Evolutionary conservation across 2,113 vertebrate species (phyloP), one percentile per base, ranked within the genome.

Genomic region (Chaenocephalus aceratus): DNA sequence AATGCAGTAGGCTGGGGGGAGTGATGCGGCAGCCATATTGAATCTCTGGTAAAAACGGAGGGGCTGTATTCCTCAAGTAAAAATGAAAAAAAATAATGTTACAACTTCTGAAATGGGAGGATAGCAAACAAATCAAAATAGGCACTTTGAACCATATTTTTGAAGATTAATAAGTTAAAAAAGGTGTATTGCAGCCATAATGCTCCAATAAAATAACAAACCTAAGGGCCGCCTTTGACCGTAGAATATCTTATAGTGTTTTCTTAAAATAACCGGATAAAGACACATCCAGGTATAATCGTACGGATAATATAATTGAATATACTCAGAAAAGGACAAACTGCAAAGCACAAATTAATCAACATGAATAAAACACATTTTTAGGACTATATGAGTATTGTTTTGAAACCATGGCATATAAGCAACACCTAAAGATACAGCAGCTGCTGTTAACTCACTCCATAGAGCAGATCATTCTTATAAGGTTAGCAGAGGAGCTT

Each of bases 1-100:
- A 94, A 93, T 92, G 88, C 86, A 87, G 76, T n/a, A 57, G 80
- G 75, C 69, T 61, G 34, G 62, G 80, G 59, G 72, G 81, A 75
- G 62, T 3, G 75, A 65, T 67, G 52, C 30, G 48, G 81, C 62
- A 23, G 79, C 80, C 77, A 86, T 91, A 86, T 84, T 91, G 84
- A 72, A 71, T 85, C 87, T 86, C 83, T 86, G 61, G 61, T 79
- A 84, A 59, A 83, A 82, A 77, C n/a, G 3, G 34, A 65, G 60
- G 57, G 54, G 54, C 68, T 67, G 34, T 68, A 30, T 6, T 51
- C 11, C 16, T 30, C 4, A 18, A 23, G 6, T 63, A 30, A 16
- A 67, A 34, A 67, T n/a, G 21, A 53, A 14, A 62, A 62, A 9
- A 9, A 66, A 18, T 18, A 7, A 7, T 18, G 1, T 34, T 52